Conservation (phyloP, 2,113 vertebrate genomes). For the Ahaetulla prasina region DNA sequence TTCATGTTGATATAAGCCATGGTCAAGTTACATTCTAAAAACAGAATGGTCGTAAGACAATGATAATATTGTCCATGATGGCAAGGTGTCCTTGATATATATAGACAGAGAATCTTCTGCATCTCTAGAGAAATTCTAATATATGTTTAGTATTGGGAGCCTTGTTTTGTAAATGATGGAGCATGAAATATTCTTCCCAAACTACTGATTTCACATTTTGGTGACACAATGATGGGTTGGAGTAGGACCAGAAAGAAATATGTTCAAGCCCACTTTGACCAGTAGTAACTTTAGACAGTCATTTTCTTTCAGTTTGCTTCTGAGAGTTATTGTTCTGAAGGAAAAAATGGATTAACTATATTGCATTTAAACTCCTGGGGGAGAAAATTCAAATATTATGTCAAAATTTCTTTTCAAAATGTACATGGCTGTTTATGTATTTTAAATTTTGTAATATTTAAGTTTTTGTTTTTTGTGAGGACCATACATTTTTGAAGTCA, state of each 20-base stretch:
- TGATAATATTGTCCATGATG: no score
- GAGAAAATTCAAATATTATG: not conserved
- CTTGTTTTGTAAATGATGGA: no score
- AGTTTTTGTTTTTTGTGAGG: not conserved
- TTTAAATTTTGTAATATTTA: not conserved
- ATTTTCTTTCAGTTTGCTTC: not conserved
- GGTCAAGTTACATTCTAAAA: not conserved
- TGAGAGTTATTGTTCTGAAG: not conserved
- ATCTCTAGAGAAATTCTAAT: no score
- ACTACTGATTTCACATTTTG: not conserved
- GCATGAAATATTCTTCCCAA: not conserved
- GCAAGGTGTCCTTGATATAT: no score
- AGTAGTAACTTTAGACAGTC: not conserved
- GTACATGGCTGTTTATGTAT: not conserved
- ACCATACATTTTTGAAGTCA: not conserved
- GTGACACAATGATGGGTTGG: not conserved
- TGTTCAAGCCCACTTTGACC: not conserved
- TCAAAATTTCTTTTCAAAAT: not conserved
- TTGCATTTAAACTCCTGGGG: not conserved
- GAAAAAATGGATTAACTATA: not conserved
- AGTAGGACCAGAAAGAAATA: not conserved
- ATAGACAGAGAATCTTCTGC: no score
- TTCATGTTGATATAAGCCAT: not conserved
- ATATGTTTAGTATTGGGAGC: no score
- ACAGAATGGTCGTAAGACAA: not conserved